Evolutionary conservation across 2,113 vertebrate species (phyloP).

Genomic region (Apodemus speciosus): DNA sequence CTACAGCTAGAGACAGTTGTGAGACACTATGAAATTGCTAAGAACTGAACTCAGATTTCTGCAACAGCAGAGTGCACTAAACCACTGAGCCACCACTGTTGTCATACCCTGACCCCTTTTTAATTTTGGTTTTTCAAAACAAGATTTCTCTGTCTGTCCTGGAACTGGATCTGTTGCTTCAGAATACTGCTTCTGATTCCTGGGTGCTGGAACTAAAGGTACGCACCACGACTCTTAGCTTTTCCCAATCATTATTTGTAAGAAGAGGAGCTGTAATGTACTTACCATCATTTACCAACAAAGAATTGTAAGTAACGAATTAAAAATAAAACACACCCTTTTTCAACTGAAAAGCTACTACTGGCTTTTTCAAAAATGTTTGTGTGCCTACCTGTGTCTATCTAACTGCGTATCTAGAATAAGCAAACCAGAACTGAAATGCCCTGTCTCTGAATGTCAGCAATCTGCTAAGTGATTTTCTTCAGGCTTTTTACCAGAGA

Average conservation of each 20-base stretch:
- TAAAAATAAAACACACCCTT: not conserved
- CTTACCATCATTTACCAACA: not conserved
- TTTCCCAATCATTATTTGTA: not conserved
- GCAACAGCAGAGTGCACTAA: not conserved
- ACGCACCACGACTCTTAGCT: not conserved
- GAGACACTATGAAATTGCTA: not conserved
- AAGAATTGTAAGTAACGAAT: not conserved
- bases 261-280: not conserved
- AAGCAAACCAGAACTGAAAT: slow-evolving; percentile 43
- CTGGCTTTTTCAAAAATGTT: slow-evolving; percentile 9
- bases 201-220: not conserved
- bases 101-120: not conserved
- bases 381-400: not conserved
- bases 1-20: not conserved
- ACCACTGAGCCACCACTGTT: not conserved
- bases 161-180: not conserved
- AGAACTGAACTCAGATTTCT: not conserved
- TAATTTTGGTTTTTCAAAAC: not conserved
- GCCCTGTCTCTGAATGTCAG: not conserved
- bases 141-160: not conserved
- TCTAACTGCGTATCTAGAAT: not conserved
- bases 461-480: not conserved
- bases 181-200: not conserved
- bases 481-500: not conserved
- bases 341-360: not conserved